Evolutionary conservation across 37 sponge, comb jelly and placozoan genomes (phyloP), one percentile per base, ranked within the genome.

Genomic region (Agelas oroides): DNA sequence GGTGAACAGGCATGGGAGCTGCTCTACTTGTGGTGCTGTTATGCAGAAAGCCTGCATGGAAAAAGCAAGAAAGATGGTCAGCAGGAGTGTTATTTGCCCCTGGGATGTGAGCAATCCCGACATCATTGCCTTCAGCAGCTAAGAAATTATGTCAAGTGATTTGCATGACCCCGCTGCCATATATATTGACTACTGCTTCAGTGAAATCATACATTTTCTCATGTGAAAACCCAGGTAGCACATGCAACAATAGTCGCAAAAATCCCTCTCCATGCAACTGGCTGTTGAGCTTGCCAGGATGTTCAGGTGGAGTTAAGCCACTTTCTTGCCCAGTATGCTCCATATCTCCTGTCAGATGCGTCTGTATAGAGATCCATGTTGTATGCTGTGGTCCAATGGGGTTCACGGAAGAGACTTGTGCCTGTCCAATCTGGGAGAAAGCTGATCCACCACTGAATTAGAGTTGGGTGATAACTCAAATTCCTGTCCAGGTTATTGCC

Each of bases 351-450:
- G 17, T 75, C 83, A 1, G 77, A 88, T 17, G 89, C 89, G 63
- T 88, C 89, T 1, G 83, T 82, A 31, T 60, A 82, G 37, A 88
- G 53, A 21, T 71, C 54, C 35, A 67, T 12, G 41, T 53, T 25
- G 11, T 59, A 11, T 35, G 82, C 71, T 0, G 38, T 24, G 11
- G 67, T 35, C 77, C 71, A 74, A 11, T 59, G 28, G 33, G 58
- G 52, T 19, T 68, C 36, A 23, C 65, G 69, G 0, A 82, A 28
- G 25, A 72, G n/a, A 1, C 59, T 30, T 21, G 23, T 53, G 17
- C 84, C 90, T 21, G 28, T 67, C 90, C 84, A 89, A 24, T 18
- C n/a, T 33, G 65, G 75, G 28, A 83, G 73, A 53, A 89, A 75
- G 5, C 23, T 18, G 17, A 24, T 28, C 89, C 89, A 89, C 89